phyloP scores from a whole-genome alignment of 2,888 invertebrate species.

The Cheilosia vulpina region DNA sequence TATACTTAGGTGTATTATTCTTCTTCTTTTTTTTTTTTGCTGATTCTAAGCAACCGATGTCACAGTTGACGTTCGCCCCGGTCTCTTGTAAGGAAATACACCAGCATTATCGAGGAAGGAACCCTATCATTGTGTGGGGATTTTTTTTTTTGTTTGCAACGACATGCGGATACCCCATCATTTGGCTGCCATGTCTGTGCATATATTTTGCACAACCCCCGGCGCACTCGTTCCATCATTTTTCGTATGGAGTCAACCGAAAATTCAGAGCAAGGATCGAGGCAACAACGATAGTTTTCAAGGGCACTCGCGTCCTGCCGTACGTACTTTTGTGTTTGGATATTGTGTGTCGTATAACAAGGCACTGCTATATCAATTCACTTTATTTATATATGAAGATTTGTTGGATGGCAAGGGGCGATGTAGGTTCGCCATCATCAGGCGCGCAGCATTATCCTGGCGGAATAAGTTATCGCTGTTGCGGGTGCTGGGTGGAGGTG shows the following conservation, averaged over 20 bases:
- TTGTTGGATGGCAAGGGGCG: conserved; percentile 46
- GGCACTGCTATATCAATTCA: conserved; percentile 57
- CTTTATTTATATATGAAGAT: conserved; percentile 62
- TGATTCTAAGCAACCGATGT: conserved; percentile 72
- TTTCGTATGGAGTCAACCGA: conserved; percentile 21
- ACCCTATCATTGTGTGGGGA: conserved; percentile 27
- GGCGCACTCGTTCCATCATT: conserved; percentile 25
- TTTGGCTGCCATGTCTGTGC: conserved; percentile 70
- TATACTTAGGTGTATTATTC: background rate
- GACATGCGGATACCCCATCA: conserved; percentile 37
- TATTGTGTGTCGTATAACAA: conserved; percentile 26
- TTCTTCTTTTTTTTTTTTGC: conserved; percentile 52
- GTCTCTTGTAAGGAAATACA: conserved; percentile 39
- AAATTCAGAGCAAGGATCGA: conserved; percentile 34
- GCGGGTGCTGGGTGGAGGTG: conserved; percentile 14
- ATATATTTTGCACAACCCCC: conserved; percentile 52
- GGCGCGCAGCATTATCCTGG: conserved; percentile 11
- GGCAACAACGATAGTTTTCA: conserved; percentile 63
- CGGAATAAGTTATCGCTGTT: conserved; percentile 54
- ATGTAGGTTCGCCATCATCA: conserved; percentile 26
- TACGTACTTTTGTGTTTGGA: conserved; percentile 33
- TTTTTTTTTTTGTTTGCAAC: conserved; percentile 31
- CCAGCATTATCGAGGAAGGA: conserved; percentile 45
- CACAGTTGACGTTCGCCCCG: conserved; percentile 64
- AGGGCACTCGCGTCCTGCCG: conserved; percentile 61